A percentile compares a stretch with the other conserved stretches of the same genome.
These are phyloP conservation scores for Crotalus helleri DNA, from an alignment of 2,113 vertebrate genomes.

Conservation along the genomic window DNA sequence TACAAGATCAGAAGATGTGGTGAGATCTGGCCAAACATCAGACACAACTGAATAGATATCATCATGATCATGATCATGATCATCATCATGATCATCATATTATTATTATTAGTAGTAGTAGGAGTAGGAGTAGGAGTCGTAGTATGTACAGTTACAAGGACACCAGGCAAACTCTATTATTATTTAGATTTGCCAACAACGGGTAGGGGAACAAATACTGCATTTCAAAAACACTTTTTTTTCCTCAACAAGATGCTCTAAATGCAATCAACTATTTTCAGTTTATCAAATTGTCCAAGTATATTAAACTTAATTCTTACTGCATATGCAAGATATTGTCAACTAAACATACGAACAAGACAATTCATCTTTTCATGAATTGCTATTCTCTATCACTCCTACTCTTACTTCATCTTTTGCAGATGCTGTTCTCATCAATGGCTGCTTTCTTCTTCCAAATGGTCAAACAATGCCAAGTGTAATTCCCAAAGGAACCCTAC, in stretches of 20 bases:
- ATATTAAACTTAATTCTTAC: constrained; percentile 41
- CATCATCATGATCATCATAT: too few relatives aligned
- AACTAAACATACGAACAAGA: background rate
- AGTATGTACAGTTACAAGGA: background rate
- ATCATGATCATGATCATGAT: background rate
- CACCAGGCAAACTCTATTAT: background rate
- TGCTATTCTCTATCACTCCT: constrained; percentile 55
- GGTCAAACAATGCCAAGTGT: background rate
- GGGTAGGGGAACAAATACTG: background rate
- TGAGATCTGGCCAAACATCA: background rate
- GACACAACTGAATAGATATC: background rate
- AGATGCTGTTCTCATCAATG: constrained; percentile 65
- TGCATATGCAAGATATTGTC: constrained; percentile 44
- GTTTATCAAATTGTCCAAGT: background rate
- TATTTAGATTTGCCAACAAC: background rate
- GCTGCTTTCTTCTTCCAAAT: constrained; percentile 54
- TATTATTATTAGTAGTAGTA: too few relatives aligned
- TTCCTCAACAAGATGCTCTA: background rate
- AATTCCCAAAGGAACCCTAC: background rate
- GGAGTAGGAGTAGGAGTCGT: too few relatives aligned
- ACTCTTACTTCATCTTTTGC: constrained; percentile 51
- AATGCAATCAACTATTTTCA: background rate
- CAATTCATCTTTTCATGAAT: constrained; percentile 53
- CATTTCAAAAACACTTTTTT: background rate
- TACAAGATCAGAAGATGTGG: background rate